Evolutionary conservation across 2,797 vertebrate genomes (phyloP), one percentile per base, ranked within the genome.

Genomic region (Chloroceryle inda): DNA sequence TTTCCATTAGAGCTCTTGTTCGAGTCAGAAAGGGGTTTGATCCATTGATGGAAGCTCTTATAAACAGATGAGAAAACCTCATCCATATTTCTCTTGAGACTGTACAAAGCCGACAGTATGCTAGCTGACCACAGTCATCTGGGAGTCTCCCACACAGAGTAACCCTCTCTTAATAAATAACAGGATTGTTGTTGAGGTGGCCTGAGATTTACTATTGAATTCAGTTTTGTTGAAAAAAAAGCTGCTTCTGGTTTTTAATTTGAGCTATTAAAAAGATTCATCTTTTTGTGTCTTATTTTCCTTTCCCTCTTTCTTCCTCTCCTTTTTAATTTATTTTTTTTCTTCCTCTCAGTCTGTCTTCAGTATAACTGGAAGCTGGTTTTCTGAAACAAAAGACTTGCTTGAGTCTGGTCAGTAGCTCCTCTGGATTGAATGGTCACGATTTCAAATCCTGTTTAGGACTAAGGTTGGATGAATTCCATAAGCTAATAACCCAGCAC

Each of bases 391-490:
- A 96, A 95, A 92, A 91, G 89, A 31, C 53, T 87, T 49, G 38
- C 0, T 0, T 53, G 76, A 66, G 47, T 95, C 89, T 95, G 58
- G 58, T 73, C 95, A 88, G 79, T 37, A 49, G 29, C 88, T 76
- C 93, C 82, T 95, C 77, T 61, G 74, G 56, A 94, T 29, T 91
- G 85, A 95, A 94, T 23, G 49, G 91, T 94, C 95, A 88, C 27
- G 3, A 95, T 91, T 97, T 95, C 91, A 96, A 95, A 96, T 95
- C 93, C 92, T 92, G 35, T 83, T 95, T 95, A 95, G 93, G 94
- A 94, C 81, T 85, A 68, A 95, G 96, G 52, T 95, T 97, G 97
- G 97, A 96, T 1, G 22, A 93, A 92, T 95, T 97, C 95, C 96
- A 97, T 89, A 74, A 94, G 86, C 94, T 96, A 97, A 97, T 97